Conservation (phyloP, 1,140 invertebrate genomes). For the Popillia japonica region DNA sequence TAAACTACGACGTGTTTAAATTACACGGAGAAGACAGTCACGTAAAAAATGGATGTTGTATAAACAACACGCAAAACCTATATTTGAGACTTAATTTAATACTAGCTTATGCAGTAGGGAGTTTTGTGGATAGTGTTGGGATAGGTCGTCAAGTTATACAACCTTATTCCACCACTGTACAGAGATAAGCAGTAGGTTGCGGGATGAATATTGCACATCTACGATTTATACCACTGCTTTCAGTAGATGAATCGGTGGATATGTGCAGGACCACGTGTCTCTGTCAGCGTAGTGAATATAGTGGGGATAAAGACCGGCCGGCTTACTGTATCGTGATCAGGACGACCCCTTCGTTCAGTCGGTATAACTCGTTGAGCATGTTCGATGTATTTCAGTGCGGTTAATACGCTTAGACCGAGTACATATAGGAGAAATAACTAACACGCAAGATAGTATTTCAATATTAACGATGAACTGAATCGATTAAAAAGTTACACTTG, state of each 20-base stretch:
- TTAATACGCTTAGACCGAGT: background rate
- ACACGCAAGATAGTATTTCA: background rate
- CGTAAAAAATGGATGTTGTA: no score
- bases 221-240: background rate
- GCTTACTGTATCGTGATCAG: background rate
- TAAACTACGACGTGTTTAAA: no score
- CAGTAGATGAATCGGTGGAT: background rate
- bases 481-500: background rate
- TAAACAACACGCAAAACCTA: no score
- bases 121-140: background rate
- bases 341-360: background rate
- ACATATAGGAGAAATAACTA: background rate
- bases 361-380: background rate
- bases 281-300: background rate
- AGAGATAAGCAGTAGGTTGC: background rate
- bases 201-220: background rate
- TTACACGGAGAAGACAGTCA: no score
- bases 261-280: background rate
- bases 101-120: background rate
- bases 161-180: background rate
- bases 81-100: no score
- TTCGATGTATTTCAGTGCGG: conserved; percentile 15
- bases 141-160: background rate
- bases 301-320: conserved; percentile 22
- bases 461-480: background rate